Base-by-base conservation (phyloP, 2,888 invertebrate species). In the Psylliodes chrysocephalus region DNA sequence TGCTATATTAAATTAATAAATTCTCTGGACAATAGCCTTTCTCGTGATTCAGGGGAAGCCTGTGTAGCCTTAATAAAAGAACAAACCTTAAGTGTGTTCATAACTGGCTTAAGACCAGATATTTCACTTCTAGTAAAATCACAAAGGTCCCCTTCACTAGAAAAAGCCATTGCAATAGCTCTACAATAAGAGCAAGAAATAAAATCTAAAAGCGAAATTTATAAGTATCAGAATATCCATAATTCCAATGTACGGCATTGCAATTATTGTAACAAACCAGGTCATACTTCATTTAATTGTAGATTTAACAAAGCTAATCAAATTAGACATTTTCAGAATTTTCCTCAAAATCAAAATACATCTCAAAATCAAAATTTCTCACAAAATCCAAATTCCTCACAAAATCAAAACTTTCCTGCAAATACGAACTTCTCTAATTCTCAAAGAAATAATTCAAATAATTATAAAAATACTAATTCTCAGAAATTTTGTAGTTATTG, bases 141-240 rank as follows among this genome's bases (percentile, higher is more conserved):
- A 30, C 51, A 51, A 51, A 51, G 51, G 33, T 30, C 30, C 33
- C n/a, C 30, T 4, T 15, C 51, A 10, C 18, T 33, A 15, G 22
- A 46, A n/a, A 25, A 46, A 22, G 46, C 46, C 22, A 46, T 22
- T 3, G 22, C 46, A 2, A 46, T 7, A 3, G 46, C 46, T 1
- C 22, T 22, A 8, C 22, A 25, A 12, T 4, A 51, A 30, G 51
- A 51, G 17, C 51, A 51, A 10, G 15, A 30, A 51, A 18, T 55
- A 22, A 62, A 67, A 55, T 69, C 62, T 12, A 67, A 65, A 56
- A 7, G 2, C 7, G 64, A 68, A 63, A 68, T 66, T 28, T 46
- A n/a, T 28, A 65, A 63, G 38, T 69, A 54, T 30, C 64, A 64
- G 52, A 61, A 64, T 18, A 46, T 68, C 30, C 44, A 42, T 15